Base-by-base conservation (phyloP, 2,113 vertebrate species). In the Xyrauchen texanus region DNA sequence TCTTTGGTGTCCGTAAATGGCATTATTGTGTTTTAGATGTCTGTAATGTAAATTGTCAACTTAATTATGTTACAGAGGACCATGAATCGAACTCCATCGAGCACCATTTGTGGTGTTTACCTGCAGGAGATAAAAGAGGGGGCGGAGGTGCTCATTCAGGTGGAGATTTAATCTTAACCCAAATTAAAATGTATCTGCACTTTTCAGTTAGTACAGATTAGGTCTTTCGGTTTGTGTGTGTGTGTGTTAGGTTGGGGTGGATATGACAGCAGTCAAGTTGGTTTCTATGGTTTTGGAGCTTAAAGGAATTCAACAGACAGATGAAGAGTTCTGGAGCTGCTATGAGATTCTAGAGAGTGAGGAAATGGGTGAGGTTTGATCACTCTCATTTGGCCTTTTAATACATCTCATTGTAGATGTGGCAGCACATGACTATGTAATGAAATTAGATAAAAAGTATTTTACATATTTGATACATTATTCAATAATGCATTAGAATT, bases 241-340 rank as follows among this genome's bases (percentile, higher is more conserved):
- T 67, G 3, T 69, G 45, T 62, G 67, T 68, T 42, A 80, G 78
- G 45, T 80, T 34, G 6, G 62, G 44, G 62, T 55, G 7, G 51
- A 66, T 58, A 61, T 76, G 55, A 81, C 63, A 0, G 63, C 47
- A 69, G 46, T 15, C 8, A 53, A 63, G 6, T 9, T 81, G 55
- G 57, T 81, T 45, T 76, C 73, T 42, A 47, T 52, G n/a, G 71
- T 76, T 63, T 47, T 81, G 58, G 13, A 76, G 34, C 64, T 46
- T 9, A 66, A 67, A 68, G 49, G 49, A 61, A 69, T 76, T 15
- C 11, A 52, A 16, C 65, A 44, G 45, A 3, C n/a, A 45, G 12
- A 4, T 53, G 58, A 60, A n/a, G 72, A 81, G 3, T 53, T 15
- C 6, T 81, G 79, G 79, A 76, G 65, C 13, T 81, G 79, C 72